phyloP scores from a whole-genome alignment of 2,888 invertebrate genomes.

The Melinaea menophilus region DNA sequence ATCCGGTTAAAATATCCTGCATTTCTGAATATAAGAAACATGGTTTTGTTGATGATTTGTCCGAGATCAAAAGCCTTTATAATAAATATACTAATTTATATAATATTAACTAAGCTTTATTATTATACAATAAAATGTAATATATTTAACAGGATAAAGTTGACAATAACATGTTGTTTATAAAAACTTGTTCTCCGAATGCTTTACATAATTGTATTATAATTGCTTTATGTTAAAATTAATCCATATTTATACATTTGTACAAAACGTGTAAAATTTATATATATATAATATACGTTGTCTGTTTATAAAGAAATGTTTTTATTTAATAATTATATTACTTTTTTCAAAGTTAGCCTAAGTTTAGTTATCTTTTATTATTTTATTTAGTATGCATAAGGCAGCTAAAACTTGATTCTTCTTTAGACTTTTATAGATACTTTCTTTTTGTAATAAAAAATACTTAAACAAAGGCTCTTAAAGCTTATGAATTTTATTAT shows the following conservation, averaged over 20 bases:
- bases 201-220: background rate
- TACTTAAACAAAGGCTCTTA: slow-evolving; percentile 23
- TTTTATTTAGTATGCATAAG: slow-evolving; percentile 46
- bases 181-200: too few species aligned
- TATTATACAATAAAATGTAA: too few species aligned
- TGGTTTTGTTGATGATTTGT: too few species aligned
- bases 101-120: too few species aligned
- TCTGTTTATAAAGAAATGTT: too few species aligned
- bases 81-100: too few species aligned
- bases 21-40: too few species aligned
- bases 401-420: slow-evolving; percentile 42
- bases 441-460: slow-evolving; percentile 40
- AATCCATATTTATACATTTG: background rate
- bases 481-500: slow-evolving; percentile 18
- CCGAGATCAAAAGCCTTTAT: too few species aligned
- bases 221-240: slow-evolving; percentile 5
- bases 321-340: background rate
- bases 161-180: too few species aligned
- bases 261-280: background rate
- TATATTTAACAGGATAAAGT: too few species aligned
- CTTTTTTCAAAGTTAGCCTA: background rate
- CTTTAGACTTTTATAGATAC: slow-evolving; percentile 39
- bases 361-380: background rate
- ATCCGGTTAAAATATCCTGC: too few species aligned
- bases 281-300: too few species aligned